phyloP scores from a whole-genome alignment of 53 echinoderm and acorn worm species.

The Patiria pectinifera region DNA sequence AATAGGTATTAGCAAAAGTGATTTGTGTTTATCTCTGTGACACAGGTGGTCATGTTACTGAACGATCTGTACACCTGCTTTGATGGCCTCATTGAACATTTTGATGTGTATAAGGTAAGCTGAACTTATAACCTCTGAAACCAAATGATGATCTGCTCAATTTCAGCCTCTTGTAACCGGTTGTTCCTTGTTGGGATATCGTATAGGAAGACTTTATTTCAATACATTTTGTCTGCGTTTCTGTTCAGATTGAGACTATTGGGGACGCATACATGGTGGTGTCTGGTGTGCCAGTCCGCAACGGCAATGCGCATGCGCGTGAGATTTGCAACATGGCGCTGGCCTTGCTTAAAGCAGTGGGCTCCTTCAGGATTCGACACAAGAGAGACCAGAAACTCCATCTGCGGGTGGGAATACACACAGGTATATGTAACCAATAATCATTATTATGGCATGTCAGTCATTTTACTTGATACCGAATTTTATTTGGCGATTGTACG shows the following conservation, averaged over 20 bases:
- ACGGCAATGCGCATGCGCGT: conserved; percentile 55
- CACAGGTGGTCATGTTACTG: conserved; percentile 80
- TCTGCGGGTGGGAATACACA: conserved; percentile 40
- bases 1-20: neutral
- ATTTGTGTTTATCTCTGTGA: neutral
- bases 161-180: no score
- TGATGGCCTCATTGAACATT: conserved; percentile 76
- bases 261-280: conserved; percentile 33
- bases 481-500: no score
- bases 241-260: neutral
- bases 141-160: no score
- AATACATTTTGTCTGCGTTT: neutral
- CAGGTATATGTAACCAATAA: neutral
- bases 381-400: conserved; percentile 20
- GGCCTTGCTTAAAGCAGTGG: conserved; percentile 28
- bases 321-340: conserved; percentile 53
- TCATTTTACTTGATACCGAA: no score
- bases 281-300: conserved; percentile 52
- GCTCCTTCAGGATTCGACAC: conserved; percentile 36
- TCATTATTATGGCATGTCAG: no score
- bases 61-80: conserved; percentile 96
- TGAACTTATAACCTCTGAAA: neutral
- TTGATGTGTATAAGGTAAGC: conserved; percentile 93
- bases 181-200: no score
- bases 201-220: neutral